These are phyloP conservation scores for Argya squamiceps DNA, from an alignment of 2,797 vertebrate genomes.

Conservation along the genomic window DNA sequence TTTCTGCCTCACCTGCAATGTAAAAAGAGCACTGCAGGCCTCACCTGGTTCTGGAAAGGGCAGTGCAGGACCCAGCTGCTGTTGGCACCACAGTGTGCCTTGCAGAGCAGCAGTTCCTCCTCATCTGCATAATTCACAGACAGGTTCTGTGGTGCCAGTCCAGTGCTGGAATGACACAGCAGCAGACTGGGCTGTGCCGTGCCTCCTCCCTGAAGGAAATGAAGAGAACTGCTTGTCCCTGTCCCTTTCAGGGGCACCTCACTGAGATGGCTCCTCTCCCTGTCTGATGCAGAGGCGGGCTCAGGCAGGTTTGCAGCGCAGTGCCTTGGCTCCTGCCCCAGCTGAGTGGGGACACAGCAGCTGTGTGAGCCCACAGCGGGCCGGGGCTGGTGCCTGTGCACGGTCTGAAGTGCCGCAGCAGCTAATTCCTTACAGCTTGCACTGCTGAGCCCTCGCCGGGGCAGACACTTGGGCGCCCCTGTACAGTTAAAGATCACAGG, in stretches of 20 bases:
- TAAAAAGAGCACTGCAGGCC: background rate
- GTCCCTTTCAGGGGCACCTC: background rate
- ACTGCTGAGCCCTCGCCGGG: slow-evolving; percentile 81
- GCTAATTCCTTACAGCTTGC: slow-evolving; percentile 92
- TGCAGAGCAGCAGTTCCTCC: background rate
- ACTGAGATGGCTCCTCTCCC: background rate
- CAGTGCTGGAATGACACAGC: background rate
- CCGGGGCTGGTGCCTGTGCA: background rate
- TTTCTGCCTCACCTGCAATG: background rate
- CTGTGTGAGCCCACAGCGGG: background rate
- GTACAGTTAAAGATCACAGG: slow-evolving; percentile 95
- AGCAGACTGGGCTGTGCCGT: background rate
- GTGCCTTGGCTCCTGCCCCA: background rate
- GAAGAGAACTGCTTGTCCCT: background rate
- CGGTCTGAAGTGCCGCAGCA: slow-evolving; percentile 51
- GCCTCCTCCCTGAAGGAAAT: background rate
- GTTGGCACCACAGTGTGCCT: background rate
- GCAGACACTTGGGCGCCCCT: slow-evolving; percentile 98
- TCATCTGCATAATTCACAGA: accelerated
- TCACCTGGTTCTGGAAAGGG: background rate
- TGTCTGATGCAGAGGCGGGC: accelerated
- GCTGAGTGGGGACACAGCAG: background rate
- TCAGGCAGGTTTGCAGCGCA: background rate
- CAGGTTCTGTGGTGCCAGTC: background rate
- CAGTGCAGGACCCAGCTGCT: background rate